Evolutionary conservation across 2,113 vertebrate genomes (phyloP), one percentile per base, ranked within the genome.

Genomic region (Catharus fuscescens): DNA sequence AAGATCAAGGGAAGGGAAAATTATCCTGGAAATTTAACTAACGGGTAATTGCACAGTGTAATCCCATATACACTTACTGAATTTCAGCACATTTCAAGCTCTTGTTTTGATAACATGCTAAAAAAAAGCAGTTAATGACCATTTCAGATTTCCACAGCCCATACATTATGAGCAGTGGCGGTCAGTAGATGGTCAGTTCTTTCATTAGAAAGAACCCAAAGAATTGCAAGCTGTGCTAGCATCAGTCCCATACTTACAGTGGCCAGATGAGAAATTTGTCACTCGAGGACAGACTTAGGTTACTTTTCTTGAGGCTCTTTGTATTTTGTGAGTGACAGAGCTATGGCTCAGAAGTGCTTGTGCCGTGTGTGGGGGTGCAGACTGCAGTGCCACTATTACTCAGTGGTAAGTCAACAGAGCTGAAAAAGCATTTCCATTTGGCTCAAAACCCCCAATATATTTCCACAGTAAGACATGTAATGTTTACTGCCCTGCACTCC

Each of bases 1-100:
- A 96, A 92, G 38, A 94, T 84, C 82, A 96, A 97, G 81, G 80
- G 91, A 97, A 96, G 72, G 72, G 88, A 96, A 97, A 94, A 97
- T 95, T 95, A 96, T 96, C 91, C 85, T 83, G 66, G 70, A 84
- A 91, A 76, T 10, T 16, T 92, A 42, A 90, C 47, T 91, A 88
- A 93, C 12, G 86, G 69, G 67, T 62, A 93, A 88, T 62, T 64
- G 69, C 65, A 64, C 5, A 80, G 21, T 45, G 62, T 67, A 94
- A 90, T 72, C 52, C 69, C 57, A 52, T 29, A 86, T 16, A 36
- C 65, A 90, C 76, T 59, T 45, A 28, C 9, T 88, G 82, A 93
- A 94, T 81, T 81, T 71, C 52, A 67, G 87, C 47, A 64, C 1
- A 10, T 87, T 92, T 83, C 72, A 83, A 94, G 31, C 38, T 95